Evolutionary conservation across 1,140 invertebrate genomes (phyloP).

Genomic region (Pinna nobilis): DNA sequence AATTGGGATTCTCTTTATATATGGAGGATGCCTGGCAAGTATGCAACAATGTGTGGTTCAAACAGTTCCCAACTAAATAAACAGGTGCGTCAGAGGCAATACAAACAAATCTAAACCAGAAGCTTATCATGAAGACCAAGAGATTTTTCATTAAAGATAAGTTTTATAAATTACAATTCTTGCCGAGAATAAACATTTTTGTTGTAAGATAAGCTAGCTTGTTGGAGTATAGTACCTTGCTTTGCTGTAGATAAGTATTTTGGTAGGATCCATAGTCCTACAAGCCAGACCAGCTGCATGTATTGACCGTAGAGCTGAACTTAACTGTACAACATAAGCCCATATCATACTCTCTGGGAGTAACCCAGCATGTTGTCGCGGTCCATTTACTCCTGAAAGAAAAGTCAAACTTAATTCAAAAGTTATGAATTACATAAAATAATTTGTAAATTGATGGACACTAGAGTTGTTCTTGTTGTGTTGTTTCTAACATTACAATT

Average conservation of each 20-base stretch:
- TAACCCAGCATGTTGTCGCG: slow-evolving; percentile 76
- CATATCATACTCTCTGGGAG: slow-evolving; percentile 94
- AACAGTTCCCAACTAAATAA: too few species aligned
- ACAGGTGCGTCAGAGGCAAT: too few species aligned
- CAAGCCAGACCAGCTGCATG: slow-evolving; percentile 85
- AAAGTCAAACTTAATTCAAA: too few species aligned
- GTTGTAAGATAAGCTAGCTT: not conserved
- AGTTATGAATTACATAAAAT: too few species aligned
- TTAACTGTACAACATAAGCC: slow-evolving; percentile 96
- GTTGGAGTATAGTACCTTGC: slow-evolving; percentile 61
- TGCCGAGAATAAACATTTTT: not conserved
- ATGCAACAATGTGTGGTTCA: too few species aligned
- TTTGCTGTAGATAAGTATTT: slow-evolving; percentile 87
- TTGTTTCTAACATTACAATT: too few species aligned
- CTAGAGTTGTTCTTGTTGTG: too few species aligned
- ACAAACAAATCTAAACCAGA: too few species aligned
- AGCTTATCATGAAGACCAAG: too few species aligned
- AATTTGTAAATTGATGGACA: too few species aligned
- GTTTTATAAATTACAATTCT: not conserved
- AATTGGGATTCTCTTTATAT: too few species aligned
- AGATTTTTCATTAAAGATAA: not conserved
- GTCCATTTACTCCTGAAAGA: slow-evolving; percentile 42
- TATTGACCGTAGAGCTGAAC: slow-evolving; percentile 92
- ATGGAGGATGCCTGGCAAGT: too few species aligned
- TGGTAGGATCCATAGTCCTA: slow-evolving; percentile 91